These are phyloP conservation scores for Drosophila neotestacea DNA, from an alignment of 2,888 invertebrate genomes.

Conservation along the genomic window DNA sequence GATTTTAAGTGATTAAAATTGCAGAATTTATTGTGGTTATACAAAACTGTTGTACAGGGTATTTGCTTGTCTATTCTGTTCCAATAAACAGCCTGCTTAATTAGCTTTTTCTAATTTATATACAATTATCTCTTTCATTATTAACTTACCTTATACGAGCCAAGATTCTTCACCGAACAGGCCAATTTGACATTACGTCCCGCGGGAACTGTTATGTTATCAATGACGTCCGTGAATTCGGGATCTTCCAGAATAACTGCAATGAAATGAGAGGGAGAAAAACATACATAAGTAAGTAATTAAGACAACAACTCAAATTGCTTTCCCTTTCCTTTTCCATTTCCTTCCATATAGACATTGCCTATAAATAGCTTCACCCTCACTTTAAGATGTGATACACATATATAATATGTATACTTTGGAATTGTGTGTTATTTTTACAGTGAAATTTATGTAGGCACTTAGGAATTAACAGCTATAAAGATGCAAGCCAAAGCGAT, in stretches of 20 bases:
- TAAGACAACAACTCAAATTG: slow-evolving; percentile 31
- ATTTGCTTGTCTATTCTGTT: neutral
- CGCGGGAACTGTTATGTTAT: slow-evolving; percentile 94
- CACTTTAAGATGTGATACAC: neutral
- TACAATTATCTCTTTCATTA: neutral
- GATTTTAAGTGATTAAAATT: too few species aligned
- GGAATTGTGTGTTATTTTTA: slow-evolving; percentile 27
- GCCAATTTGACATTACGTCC: slow-evolving; percentile 85
- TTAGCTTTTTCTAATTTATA: slow-evolving; percentile 17
- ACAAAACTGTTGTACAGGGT: neutral
- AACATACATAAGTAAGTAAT: slow-evolving; percentile 31
- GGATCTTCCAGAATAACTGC: slow-evolving; percentile 92
- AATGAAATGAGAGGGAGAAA: slow-evolving; percentile 84
- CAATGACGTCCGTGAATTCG: slow-evolving; percentile 95
- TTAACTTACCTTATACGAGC: slow-evolving; percentile 85
- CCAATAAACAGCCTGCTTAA: neutral
- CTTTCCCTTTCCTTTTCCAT: neutral
- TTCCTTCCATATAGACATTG: neutral
- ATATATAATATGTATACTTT: neutral
- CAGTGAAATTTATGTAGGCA: slow-evolving; percentile 46
- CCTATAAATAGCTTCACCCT: slow-evolving; percentile 20
- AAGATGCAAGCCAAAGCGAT: slow-evolving; percentile 33
- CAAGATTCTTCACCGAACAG: slow-evolving; percentile 85
- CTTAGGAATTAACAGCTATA: slow-evolving; percentile 48
- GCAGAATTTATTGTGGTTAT: too few species aligned